Base-by-base conservation (phyloP, 2,888 invertebrate genomes). In the Leptarthrus brevirostris region DNA sequence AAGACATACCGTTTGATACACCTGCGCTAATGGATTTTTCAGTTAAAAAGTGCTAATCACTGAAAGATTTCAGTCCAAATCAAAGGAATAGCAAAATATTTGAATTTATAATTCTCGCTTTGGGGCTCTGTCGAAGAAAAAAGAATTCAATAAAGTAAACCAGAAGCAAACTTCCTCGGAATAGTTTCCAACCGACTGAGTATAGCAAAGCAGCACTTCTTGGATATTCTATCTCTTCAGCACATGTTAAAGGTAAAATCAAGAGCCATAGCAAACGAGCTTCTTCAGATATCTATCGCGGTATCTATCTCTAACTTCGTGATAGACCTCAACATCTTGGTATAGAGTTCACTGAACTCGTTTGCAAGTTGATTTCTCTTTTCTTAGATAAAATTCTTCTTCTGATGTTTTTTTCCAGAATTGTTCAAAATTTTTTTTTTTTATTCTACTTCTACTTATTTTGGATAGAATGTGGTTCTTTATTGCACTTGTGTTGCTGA, bases 221-320 rank as follows among this genome's bases (percentile, higher is more conserved):
- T 47, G n/a, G 47, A 47, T 47, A 47, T 12, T 47, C 6, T 16
- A 47, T 14, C 12, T 47, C 47, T 47, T 14, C 3, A 47, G 47
- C 47, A 12, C 12, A 16, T 47, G 12, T 47, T 6, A 47, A 47
- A 47, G 47, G 47, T 47, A 49, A 49, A 49, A 49, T 2, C 49
- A 20, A 16, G n/a, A 16, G 18, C 16, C 5, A 49, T 49, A 18
- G 16, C 20, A 49, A 20, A 49, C 16, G 14, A 20, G 14, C n/a
- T 8, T 20, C 49, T n/a, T 18, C 8, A 49, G 49, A 3, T 3
- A 49, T 6, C 14, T 49, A 49, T 49, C 16, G 3, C 18, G 49
- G 3, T 49, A 49, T 20, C 49, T 49, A 49, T 49, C 49, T 49
- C 49, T 40, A 40, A 49, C 22, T 16, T 49, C 49, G 14, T 20